Conservation (phyloP, 2,888 invertebrate genomes). For the Polia nebulosa region DNA sequence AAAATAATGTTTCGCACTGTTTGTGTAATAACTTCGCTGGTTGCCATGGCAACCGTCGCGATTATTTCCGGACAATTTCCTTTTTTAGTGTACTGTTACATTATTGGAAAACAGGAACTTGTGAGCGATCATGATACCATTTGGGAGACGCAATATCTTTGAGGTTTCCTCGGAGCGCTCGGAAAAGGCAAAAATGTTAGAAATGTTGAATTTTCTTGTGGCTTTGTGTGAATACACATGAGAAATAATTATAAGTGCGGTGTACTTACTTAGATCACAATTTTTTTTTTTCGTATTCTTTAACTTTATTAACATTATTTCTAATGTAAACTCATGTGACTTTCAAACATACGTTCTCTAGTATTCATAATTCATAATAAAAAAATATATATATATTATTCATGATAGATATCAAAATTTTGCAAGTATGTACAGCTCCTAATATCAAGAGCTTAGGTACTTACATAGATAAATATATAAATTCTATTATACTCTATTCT, state of each 20-base stretch:
- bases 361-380: no score
- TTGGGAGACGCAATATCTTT: slow-evolving; percentile 38
- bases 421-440: no score
- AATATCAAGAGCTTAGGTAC: no score
- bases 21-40: slow-evolving; percentile 25
- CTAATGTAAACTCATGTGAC: no score
- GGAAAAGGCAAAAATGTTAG: slow-evolving; percentile 21
- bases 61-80: slow-evolving; percentile 22
- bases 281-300: no score
- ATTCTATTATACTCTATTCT: no score
- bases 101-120: slow-evolving; percentile 48
- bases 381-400: no score
- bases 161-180: slow-evolving; percentile 14
- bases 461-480: no score
- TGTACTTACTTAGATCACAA: no score
- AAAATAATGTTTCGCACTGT: slow-evolving; percentile 6
- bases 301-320: no score
- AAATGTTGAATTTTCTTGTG: slow-evolving; percentile 39
- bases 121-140: slow-evolving; percentile 39
- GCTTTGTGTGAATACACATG: slow-evolving; percentile 9
- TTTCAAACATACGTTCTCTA: no score
- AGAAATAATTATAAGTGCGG: not conserved
- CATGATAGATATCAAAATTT: no score
- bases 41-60: slow-evolving; percentile 21
- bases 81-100: slow-evolving; percentile 29